Evolutionary conservation across 2,797 vertebrate species (phyloP).

Genomic region (Sciaenops ocellatus): DNA sequence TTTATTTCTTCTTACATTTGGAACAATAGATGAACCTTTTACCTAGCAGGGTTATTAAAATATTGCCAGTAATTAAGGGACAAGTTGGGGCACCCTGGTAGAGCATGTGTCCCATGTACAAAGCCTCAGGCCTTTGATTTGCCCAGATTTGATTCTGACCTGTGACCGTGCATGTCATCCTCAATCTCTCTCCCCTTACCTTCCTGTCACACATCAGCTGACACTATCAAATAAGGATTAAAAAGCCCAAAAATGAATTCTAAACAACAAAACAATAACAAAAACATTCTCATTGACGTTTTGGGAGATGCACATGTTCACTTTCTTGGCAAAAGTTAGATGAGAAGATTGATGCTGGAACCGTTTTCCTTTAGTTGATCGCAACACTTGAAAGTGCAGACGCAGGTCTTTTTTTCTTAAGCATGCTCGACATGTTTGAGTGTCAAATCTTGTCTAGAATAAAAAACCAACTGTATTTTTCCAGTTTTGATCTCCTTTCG

Average conservation of each 20-base stretch:
- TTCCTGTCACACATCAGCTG: too few species aligned
- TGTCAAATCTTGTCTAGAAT: not conserved
- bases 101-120: too few species aligned
- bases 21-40: not conserved
- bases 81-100: too few species aligned
- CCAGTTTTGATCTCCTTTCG: not conserved
- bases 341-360: not conserved
- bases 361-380: not conserved
- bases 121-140: too few species aligned
- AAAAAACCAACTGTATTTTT: not conserved
- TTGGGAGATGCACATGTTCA: not conserved
- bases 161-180: too few species aligned
- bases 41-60: not conserved
- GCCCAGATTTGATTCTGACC: too few species aligned
- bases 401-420: not conserved
- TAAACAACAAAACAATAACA: not conserved
- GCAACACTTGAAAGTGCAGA: not conserved
- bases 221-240: too few species aligned
- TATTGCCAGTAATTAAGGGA: not conserved
- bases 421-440: too few species aligned
- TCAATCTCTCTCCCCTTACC: too few species aligned
- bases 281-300: not conserved
- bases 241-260: too few species aligned
- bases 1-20: not conserved
- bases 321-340: not conserved